Evolutionary conservation across 2,888 invertebrate genomes (phyloP), one percentile per base, ranked within the genome.

Genomic region (Onchidella celtica): DNA sequence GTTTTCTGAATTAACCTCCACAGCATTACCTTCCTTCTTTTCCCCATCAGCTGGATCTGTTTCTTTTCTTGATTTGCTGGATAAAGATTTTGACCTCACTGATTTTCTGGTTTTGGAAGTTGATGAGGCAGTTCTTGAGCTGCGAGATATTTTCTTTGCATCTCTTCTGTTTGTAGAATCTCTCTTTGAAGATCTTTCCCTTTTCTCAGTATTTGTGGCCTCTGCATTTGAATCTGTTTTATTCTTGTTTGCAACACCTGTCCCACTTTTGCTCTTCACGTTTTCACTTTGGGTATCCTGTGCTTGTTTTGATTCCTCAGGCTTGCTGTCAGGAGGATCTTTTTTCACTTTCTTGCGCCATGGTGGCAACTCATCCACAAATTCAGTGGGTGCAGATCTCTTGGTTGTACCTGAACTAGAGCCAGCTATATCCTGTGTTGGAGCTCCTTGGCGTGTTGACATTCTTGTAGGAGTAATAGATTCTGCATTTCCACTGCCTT

Each of bases 341-440:
- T n/a, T n/a, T 27, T 66, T 73, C 21, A 65, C 24, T 9, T 27
- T 36, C n/a, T 79, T 79, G 27, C 40, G 59, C 34, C 9, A 24
- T 11, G 4, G 47, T 9, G 72, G 79, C 2, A 79, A 36, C 27
- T 65, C 65, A 24, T 79, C 72, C 3, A 72, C 55, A 47, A 63
- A 63, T 27, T 69, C 69, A 24, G 69, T 17, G 14, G 79, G 70
- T 27, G 72, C 40, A 29, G n/a, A 11, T 11, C 59, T 77, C 6
- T 11, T 21, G 14, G 2, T 40, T 38, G n/a, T 21, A 21, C 29
- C 24, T 9, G 38, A 9, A 24, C n/a, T 17, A 17, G 72, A 61
- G 1, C 34, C 21, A n/a, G n/a, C n/a, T n/a, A n/a, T n/a, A 11
- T 69, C 55, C 29, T 47, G 29, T 69, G 55, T 36, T 21, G 36